Evolutionary conservation across 2,797 vertebrate species (phyloP).

Genomic region (Triplophysa bombifrons): DNA sequence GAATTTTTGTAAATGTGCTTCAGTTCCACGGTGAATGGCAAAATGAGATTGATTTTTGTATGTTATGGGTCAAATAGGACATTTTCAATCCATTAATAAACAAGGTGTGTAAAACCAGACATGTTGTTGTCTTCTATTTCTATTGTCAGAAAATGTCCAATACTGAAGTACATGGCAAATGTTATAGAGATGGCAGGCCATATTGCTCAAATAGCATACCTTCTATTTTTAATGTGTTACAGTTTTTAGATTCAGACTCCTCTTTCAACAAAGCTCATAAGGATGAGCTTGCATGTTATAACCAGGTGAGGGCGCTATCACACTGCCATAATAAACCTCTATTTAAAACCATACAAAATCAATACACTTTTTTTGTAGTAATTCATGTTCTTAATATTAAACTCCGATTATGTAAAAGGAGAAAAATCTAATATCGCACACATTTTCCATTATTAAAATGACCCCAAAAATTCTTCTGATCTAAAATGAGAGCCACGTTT

Average conservation of each 20-base stretch:
- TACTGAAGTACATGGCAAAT: no score
- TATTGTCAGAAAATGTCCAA: no score
- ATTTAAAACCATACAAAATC: no score
- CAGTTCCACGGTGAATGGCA: slow-evolving; percentile 54
- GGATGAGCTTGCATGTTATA: not conserved
- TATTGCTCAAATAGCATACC: no score
- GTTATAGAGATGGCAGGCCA: no score
- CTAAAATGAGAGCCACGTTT: not conserved
- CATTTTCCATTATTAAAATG: not conserved
- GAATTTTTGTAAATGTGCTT: slow-evolving; percentile 62
- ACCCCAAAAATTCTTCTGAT: not conserved
- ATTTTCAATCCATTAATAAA: slow-evolving; percentile 47
- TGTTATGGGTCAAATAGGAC: slow-evolving; percentile 55
- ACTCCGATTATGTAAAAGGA: not conserved
- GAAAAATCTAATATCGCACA: not conserved
- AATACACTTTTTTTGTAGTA: not conserved
- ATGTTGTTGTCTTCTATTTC: not conserved
- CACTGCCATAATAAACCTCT: not conserved
- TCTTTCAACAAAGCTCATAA: not conserved
- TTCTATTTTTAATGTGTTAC: no score
- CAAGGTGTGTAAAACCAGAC: slow-evolving; percentile 31
- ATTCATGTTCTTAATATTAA: not conserved
- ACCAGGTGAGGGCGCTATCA: slow-evolving; percentile 21
- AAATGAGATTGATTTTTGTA: slow-evolving; percentile 65
- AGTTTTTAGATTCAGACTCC: not conserved